Base-by-base conservation (phyloP, 2,888 invertebrate genomes). In the Clivina fossor region DNA sequence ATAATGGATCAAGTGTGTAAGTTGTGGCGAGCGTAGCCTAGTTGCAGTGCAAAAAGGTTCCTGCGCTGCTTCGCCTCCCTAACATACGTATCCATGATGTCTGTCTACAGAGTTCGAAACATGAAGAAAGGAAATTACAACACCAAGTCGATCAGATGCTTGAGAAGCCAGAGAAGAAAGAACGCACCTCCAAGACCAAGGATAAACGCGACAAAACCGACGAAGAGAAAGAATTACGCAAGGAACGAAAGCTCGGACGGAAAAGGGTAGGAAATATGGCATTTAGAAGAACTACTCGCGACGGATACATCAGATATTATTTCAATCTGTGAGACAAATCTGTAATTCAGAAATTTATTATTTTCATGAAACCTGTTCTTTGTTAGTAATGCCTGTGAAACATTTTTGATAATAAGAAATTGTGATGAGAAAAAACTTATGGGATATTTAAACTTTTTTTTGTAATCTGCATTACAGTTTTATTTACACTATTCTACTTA, bases 231-330 rank as follows among this genome's bases (percentile, higher is more conserved):
- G 90, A 90, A 72, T 73, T 83, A 8, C 81, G 89, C 62, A 88
- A 87, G 75, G 90, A 90, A 73, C 82, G 89, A 69, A 90, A 90
- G 76, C 76, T 88, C 68, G 87, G 85, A 50, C 80, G 90, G 19
- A 90, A 90, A 72, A 80, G 90, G 77, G 88, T 88, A 76, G 76
- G 79, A n/a, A n/a, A n/a, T n/a, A n/a, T n/a, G 18, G 13, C 48
- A 15, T 41, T 43, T 38, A 46, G 8, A n/a, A n/a, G n/a, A n/a
- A n/a, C n/a, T n/a, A n/a, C n/a, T n/a, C n/a, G n/a, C n/a, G n/a
- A n/a, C n/a, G n/a, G n/a, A n/a, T n/a, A n/a, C n/a, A n/a, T n/a
- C n/a, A n/a, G n/a, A n/a, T n/a, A n/a, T n/a, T n/a, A n/a, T n/a
- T n/a, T n/a, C n/a, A n/a, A n/a, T n/a, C n/a, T n/a, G n/a, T n/a